These are phyloP conservation scores for Enteromius viviparus DNA, from an alignment of 2,797 vertebrate genomes.

Conservation along the genomic window DNA sequence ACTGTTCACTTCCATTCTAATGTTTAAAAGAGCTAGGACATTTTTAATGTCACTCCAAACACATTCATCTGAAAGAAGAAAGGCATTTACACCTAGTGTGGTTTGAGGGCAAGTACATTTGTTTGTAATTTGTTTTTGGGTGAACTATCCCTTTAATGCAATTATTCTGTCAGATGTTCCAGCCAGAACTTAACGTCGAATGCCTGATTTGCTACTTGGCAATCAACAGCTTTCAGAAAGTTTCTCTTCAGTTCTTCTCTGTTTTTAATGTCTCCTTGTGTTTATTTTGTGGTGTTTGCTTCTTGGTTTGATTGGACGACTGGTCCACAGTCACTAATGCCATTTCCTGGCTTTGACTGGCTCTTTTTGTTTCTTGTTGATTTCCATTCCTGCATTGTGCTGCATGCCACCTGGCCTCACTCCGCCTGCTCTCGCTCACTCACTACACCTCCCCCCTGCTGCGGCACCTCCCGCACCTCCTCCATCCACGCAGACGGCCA, in stretches of 20 bases:
- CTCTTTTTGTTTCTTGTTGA: slow-evolving; percentile 64
- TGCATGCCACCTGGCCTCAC: slow-evolving; percentile 76
- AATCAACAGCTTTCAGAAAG: not conserved
- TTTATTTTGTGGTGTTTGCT: slow-evolving; percentile 31
- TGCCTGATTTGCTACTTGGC: slow-evolving; percentile 19
- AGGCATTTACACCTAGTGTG: not conserved
- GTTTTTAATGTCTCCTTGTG: slow-evolving; percentile 12
- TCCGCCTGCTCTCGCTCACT: slow-evolving; percentile 69
- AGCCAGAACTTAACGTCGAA: not conserved
- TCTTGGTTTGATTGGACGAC: slow-evolving; percentile 37
- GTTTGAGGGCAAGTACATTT: not conserved
- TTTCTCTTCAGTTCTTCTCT: slow-evolving; percentile 20
- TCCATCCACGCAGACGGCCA: slow-evolving; percentile 76
- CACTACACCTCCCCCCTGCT: slow-evolving; percentile 59
- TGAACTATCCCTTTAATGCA: not conserved
- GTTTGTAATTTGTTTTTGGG: not conserved
- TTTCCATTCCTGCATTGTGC: slow-evolving; percentile 73
- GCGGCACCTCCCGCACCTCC: slow-evolving; percentile 40
- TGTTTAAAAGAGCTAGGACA: not conserved
- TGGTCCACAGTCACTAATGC: slow-evolving; percentile 62
- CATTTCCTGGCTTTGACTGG: slow-evolving; percentile 72
- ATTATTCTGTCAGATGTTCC: not conserved
- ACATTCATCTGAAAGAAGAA: not conserved
- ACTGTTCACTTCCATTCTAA: not conserved
- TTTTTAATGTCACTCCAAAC: not conserved